These are phyloP conservation scores for Leptatherina wallacei DNA, from an alignment of 2,797 vertebrate species.

Conservation along the genomic window DNA sequence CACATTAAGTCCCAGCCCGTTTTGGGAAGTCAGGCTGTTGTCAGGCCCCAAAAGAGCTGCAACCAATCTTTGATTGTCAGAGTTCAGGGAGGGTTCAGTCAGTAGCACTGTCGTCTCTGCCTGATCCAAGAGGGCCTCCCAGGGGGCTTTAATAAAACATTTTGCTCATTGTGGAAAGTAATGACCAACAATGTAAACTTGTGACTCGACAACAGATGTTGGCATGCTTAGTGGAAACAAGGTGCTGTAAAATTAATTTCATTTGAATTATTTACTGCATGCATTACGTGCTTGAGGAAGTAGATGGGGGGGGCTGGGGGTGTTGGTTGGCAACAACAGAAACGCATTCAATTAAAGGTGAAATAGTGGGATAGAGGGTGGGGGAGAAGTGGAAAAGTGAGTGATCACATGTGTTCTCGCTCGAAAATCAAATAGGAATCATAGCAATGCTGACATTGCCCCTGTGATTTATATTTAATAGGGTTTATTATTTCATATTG, in stretches of 20 bases:
- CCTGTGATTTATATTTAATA: slow-evolving; percentile 89
- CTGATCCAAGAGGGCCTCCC: slow-evolving; percentile 83
- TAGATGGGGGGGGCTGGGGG: slow-evolving; percentile 62
- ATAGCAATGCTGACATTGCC: slow-evolving; percentile 76
- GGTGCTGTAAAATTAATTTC: slow-evolving; percentile 87
- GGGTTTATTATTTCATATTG: slow-evolving; percentile 88
- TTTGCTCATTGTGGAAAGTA: slow-evolving; percentile 90
- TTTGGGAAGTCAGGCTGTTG: slow-evolving; percentile 75
- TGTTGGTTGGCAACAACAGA: slow-evolving; percentile 82
- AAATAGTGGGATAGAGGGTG: slow-evolving; percentile 81
- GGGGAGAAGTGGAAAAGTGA: slow-evolving; percentile 76
- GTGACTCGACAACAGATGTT: slow-evolving; percentile 88
- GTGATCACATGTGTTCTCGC: slow-evolving; percentile 84
- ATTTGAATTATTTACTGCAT: slow-evolving; percentile 90
- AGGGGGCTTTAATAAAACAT: slow-evolving; percentile 89
- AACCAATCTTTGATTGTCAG: slow-evolving; percentile 82
- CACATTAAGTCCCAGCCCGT: slow-evolving; percentile 73
- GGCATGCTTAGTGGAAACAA: slow-evolving; percentile 84
- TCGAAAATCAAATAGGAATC: slow-evolving; percentile 85
- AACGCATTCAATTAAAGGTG: slow-evolving; percentile 86
- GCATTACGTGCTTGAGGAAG: slow-evolving; percentile 88
- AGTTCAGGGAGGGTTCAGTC: slow-evolving; percentile 86
- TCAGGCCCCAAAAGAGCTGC: slow-evolving; percentile 71
- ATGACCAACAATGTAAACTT: slow-evolving; percentile 88
- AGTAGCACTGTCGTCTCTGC: slow-evolving; percentile 82